Evolutionary conservation across 2,113 vertebrate species (phyloP).

Genomic region (Triplophysa siluroides): DNA sequence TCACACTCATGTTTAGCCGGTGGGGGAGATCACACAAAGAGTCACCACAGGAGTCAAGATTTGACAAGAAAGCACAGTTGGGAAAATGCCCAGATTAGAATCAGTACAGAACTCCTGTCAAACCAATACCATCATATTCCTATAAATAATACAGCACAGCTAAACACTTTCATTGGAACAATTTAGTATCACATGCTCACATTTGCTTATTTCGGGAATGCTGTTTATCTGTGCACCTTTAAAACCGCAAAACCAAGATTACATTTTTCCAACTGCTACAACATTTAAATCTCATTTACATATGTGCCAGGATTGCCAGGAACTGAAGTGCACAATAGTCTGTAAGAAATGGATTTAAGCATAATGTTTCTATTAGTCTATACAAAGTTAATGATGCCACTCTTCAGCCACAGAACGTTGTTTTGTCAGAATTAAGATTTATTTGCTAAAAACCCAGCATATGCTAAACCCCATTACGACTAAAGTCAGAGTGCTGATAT

Average conservation of each 20-base stretch:
- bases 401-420: not conserved
- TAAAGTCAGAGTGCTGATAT: constrained; percentile 2
- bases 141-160: constrained; percentile 5
- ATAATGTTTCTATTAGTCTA: too few species aligned
- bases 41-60: constrained; percentile 30
- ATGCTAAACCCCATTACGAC: not conserved
- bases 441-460: not conserved
- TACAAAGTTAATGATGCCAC: not conserved
- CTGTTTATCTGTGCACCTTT: too few species aligned
- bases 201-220: not conserved
- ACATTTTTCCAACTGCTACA: too few species aligned
- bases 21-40: constrained; percentile 41
- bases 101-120: constrained; percentile 32
- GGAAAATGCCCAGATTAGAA: constrained; percentile 48
- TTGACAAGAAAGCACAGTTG: constrained; percentile 45
- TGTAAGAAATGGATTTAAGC: too few species aligned
- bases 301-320: too few species aligned
- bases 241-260: too few species aligned
- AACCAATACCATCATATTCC: constrained; percentile 1
- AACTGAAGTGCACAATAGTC: too few species aligned
- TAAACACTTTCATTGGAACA: not conserved
- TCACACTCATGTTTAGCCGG: constrained; percentile 19
- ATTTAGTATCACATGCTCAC: not conserved
- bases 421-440: not conserved
- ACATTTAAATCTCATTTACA: too few species aligned